Base-by-base conservation (phyloP, 2,113 vertebrate species). In the Hippolais icterina region DNA sequence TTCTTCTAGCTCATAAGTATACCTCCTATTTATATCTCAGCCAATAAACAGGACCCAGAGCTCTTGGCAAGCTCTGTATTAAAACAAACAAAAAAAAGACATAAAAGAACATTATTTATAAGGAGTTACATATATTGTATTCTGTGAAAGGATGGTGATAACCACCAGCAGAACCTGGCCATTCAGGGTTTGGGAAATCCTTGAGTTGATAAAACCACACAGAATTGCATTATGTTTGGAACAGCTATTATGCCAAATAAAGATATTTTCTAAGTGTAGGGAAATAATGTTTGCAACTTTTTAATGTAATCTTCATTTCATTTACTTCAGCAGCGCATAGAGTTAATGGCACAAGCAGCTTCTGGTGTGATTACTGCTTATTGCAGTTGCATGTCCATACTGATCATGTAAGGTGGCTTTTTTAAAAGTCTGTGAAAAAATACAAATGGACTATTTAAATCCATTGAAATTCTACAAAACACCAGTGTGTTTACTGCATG, bases 101-200 rank as follows among this genome's bases (percentile, higher is more conserved):
- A 44, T 66, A 44, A 68, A 49, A 14, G 6, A 79, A 9, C 4
- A 20, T 44, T 41, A 61, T 46, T 71, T 69, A 47, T 29, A 61
- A 41, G 25, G 24, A 64, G 6, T 47, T 83, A 44, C 4, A 37
- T 44, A 16, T 59, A 56, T 37, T 68, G 37, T 59, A 22, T 83
- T 31, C 31, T 56, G 0, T 59, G 77, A 70, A 75, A 75, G 22
- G 27, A 16, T 79, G 21, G 25, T 31, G 29, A 59, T 76, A 37
- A 50, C 18, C 49, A 64, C 41, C 57, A 78, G 39, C 24, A 78
- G 50, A 60, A 61, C 21, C 9, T 15, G 7, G 28, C 14, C 2
- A 1, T 24, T 11, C 0, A 1, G 14, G 11, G 5, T 2, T n/a
- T 0, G 2, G 35, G 57, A 65, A 84, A 25, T 52, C n/a, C 50